Base-by-base conservation (phyloP, 2,797 vertebrate genomes). In the Remorina albescens region DNA sequence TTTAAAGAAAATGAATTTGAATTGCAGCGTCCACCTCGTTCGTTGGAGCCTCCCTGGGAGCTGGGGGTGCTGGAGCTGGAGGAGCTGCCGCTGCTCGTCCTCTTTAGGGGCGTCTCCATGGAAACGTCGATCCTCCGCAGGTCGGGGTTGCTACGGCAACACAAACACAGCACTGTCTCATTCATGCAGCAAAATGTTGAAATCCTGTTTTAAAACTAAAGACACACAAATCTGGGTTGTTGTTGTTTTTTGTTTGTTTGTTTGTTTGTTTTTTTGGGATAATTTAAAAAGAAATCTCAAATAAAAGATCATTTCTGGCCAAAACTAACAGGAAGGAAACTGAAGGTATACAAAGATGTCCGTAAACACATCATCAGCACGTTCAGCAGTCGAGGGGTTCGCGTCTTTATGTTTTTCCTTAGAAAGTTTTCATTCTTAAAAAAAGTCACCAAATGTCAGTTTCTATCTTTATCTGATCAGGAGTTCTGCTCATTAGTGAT, bases 1-100 rank as follows among this genome's bases (percentile, higher is more conserved):
- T n/a, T n/a, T n/a, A n/a, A n/a, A n/a, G n/a, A n/a, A n/a, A n/a
- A n/a, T n/a, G n/a, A n/a, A n/a, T n/a, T n/a, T n/a, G n/a, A n/a
- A n/a, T n/a, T n/a, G n/a, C n/a, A n/a, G 46, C 8, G 51, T 8
- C 64, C 54, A 93, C 92, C 92, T 81, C 92, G 92, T 75, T 99
- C 98, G 0, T 96, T 97, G 88, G 98, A 98, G 7, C 98, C 97
- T 0, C 96, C 97, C 81, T 98, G 96, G 65, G 97, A 99, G 87
- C 97, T 98, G 18, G 97, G 97, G n/a, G 96, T 98, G 93, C 97
- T 98, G 88, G 98, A 99, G 90, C 97, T 98, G 92, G 98, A 99
- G 25, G 97, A 98, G 84, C 97, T 99, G 87, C 97, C 97, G 0
- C 97, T 99, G 95, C 97, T 98, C 51, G 96, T 96, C 90, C 96